Conservation (phyloP, 2,888 invertebrate genomes). For the Aleiodes testaceus region DNA sequence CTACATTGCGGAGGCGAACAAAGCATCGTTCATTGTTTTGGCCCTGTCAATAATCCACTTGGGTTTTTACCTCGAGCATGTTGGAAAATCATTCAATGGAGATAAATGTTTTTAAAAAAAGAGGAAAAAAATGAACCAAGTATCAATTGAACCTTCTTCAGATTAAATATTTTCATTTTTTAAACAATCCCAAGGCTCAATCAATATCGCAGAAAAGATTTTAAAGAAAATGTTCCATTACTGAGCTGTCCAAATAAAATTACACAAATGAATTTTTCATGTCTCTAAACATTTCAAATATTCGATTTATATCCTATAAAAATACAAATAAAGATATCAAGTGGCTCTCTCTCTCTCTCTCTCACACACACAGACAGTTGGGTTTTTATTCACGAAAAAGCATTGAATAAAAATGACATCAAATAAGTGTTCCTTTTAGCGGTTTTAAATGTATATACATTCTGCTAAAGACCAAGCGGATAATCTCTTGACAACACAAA, state of each 20-base stretch:
- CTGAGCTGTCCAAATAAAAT: no score
- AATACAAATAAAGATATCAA: slow-evolving; percentile 13
- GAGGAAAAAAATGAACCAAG: background rate
- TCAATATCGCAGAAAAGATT: no score
- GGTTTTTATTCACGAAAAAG: slow-evolving; percentile 3
- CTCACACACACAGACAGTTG: background rate
- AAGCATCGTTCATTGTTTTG: slow-evolving; percentile 65
- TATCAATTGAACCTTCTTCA: background rate
- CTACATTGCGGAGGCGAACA: slow-evolving; percentile 42
- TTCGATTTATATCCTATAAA: slow-evolving; percentile 3
- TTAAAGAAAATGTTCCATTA: no score
- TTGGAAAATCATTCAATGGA: slow-evolving; percentile 18
- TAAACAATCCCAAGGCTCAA: no score
- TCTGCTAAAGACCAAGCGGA: slow-evolving; percentile 46
- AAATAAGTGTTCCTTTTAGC: slow-evolving; percentile 47
- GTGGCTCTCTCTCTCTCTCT: no score
- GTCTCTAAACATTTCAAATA: background rate
- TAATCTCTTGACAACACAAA: slow-evolving; percentile 48
- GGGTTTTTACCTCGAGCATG: slow-evolving; percentile 44
- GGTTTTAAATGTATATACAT: slow-evolving; percentile 44
- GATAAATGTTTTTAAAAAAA: slow-evolving; percentile 17
- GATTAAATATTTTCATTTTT: no score
- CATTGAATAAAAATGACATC: slow-evolving; percentile 46
- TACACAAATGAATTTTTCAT: no score
- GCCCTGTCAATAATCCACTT: slow-evolving; percentile 71